A percentile compares a stretch with the other conserved stretches of the same genome.
phyloP scores from a whole-genome alignment of 1,140 invertebrate species.

The Aphis craccivora region DNA sequence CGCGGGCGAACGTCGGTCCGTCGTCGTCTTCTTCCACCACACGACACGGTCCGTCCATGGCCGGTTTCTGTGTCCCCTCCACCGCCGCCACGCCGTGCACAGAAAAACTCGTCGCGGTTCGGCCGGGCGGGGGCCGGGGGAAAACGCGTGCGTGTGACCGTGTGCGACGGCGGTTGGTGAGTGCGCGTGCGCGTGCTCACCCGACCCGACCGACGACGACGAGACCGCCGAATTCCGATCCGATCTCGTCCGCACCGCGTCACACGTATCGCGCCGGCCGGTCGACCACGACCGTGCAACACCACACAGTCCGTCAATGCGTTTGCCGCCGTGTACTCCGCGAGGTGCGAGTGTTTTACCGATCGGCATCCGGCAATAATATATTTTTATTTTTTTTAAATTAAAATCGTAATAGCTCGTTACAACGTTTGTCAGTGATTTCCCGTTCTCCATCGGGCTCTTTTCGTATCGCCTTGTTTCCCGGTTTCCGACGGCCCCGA shows the following conservation, averaged over 20 bases:
- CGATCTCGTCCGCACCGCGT: constrained; percentile 26
- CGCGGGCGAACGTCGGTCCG: neutral
- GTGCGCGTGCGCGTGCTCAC: constrained; percentile 1
- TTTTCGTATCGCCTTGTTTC: neutral
- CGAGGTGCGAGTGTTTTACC: neutral
- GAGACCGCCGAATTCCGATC: constrained; percentile 46
- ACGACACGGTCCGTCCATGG: neutral
- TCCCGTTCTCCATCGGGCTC: neutral
- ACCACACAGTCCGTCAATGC: neutral
- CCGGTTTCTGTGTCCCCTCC: neutral
- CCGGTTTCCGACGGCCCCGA: neutral
- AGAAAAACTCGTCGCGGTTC: neutral
- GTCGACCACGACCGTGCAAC: constrained; percentile 13
- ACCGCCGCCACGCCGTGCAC: neutral
- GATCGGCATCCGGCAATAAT: neutral
- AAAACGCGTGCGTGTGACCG: neutral
- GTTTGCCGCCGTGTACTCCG: neutral
- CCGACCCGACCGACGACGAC: neutral
- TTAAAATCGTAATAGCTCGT: too few relatives aligned
- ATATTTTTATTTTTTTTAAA: too few relatives aligned
- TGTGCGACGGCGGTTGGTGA: neutral
- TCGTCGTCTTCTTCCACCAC: too few relatives aligned
- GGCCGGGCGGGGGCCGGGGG: neutral
- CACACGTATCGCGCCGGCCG: constrained; percentile 30
- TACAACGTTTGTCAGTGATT: neutral